phyloP scores from a whole-genome alignment of 2,797 vertebrate species.

The Thunnus albacares region DNA sequence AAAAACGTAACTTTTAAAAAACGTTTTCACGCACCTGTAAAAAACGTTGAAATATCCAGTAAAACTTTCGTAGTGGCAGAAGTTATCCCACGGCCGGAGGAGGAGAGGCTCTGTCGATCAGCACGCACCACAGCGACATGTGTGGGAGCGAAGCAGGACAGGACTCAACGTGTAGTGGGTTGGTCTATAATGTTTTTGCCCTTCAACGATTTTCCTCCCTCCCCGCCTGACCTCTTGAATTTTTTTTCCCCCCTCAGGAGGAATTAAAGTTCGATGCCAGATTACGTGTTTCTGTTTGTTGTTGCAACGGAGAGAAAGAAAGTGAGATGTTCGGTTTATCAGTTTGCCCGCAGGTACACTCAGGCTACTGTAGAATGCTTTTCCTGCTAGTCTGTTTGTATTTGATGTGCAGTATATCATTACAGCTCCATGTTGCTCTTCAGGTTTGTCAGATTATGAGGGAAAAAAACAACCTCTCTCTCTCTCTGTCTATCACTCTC shows the following conservation, averaged over 20 bases:
- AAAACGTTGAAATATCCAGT: constrained; percentile 39
- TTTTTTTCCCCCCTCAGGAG: constrained; percentile 3
- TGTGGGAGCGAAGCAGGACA: constrained; percentile 64
- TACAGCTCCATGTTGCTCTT: constrained; percentile 37
- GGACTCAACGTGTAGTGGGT: constrained; percentile 74
- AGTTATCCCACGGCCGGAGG: constrained; percentile 28
- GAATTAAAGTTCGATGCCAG: constrained; percentile 11
- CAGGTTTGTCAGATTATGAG: constrained; percentile 56
- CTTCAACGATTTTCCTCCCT: constrained; percentile 49
- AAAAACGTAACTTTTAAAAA: not conserved
- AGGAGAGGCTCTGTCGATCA: constrained; percentile 31
- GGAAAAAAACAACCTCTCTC: not conserved
- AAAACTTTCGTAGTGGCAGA: not conserved
- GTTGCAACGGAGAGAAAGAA: constrained; percentile 24
- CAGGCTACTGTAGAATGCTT: not conserved
- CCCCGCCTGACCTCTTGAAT: constrained; percentile 27
- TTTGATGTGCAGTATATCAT: not conserved
- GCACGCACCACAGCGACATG: constrained; percentile 41
- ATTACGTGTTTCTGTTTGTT: constrained; percentile 18
- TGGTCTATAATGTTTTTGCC: constrained; percentile 54
- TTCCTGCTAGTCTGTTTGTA: not conserved
- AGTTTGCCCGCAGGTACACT: constrained; percentile 36
- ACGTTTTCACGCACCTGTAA: constrained; percentile 53
- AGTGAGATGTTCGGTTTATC: constrained; percentile 28
- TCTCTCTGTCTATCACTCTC: not conserved